A percentile compares a stretch with the other conserved stretches of the same genome.
phyloP scores from a whole-genome alignment of 30 jellyfish, hydroid and myxozoan genomes.

The Hydractinia symbiolongicarpus region DNA sequence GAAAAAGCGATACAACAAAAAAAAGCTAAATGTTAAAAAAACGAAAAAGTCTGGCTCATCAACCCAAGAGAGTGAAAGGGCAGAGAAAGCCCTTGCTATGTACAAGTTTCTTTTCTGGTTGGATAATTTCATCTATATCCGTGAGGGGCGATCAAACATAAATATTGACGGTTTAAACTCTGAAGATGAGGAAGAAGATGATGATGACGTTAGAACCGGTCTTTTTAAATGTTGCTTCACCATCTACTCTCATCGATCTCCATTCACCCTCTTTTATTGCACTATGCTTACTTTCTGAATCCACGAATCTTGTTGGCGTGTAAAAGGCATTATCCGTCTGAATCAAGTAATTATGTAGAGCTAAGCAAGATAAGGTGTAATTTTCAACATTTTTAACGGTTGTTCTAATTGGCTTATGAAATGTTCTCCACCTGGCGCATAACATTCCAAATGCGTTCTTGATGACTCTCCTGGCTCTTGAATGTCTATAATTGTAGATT shows the following conservation, averaged over 20 bases:
- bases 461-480: conserved; percentile 24
- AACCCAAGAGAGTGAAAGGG: conserved; percentile 33
- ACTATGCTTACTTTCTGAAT: conserved; percentile 2
- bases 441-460: conserved; percentile 41
- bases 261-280: conserved; percentile 18
- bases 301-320: conserved; percentile 24
- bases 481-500: not conserved
- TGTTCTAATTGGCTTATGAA: conserved; percentile 33
- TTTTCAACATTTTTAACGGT: conserved; percentile 14
- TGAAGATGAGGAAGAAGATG: not conserved
- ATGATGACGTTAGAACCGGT: not conserved
- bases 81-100: conserved; percentile 30
- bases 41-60: conserved; percentile 37
- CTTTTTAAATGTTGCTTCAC: not conserved
- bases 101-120: conserved; percentile 32
- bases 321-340: conserved; percentile 29
- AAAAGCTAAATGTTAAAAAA: not conserved
- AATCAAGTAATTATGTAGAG: conserved; percentile 24
- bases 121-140: conserved; percentile 11
- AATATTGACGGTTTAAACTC: conserved; percentile 9
- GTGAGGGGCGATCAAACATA: conserved; percentile 19
- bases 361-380: conserved; percentile 18
- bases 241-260: not conserved
- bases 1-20: conserved; percentile 8
- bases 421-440: conserved; percentile 20